Base-by-base conservation (phyloP, 2,113 vertebrate species). In the Bubo scandiacus region DNA sequence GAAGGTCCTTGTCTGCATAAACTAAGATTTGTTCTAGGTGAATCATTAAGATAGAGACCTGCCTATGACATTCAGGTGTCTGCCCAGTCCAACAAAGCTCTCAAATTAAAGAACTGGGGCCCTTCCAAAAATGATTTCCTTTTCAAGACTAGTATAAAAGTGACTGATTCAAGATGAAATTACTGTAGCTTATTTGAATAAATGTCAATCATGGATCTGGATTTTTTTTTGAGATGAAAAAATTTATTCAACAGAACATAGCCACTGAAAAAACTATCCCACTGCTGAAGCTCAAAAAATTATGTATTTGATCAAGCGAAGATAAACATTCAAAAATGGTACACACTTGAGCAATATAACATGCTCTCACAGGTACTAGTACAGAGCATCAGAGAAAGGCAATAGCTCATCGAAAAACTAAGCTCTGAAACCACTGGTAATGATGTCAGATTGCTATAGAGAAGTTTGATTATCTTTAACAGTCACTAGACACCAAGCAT, bases 391-490 rank as follows among this genome's bases (percentile, higher is more conserved):
- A 91, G 96, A 94, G 94, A 96, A 82, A 95, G 65, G 86, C 27
- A 14, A 29, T 86, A 96, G 72, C 90, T 98, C 63, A 88, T 96
- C 12, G 29, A 18, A 63, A 95, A 92, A n/a, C 36, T 88, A 67
- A 97, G 77, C 67, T 92, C 88, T 92, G 97, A 95, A 95, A 94
- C 78, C 52, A 32, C 34, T 91, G 55, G 90, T 95, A 96, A 93
- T 95, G 92, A 83, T 86, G 88, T 93, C 84, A 95, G 65, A 66
- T 90, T 77, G 92, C 89, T 91, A 87, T 90, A 94, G 93, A 94
- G 62, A 94, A 58, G 61, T 96, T 94, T 95, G 81, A 97, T 97
- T 94, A 88, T 90, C 75, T 96, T 89, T 94, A 81, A 95, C 89
- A 72, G 88, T 94, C 80, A n/a, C 87, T 81, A 70, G 59, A 91